Conservation (phyloP, 2,113 vertebrate species). For the Perccottus glenii region DNA sequence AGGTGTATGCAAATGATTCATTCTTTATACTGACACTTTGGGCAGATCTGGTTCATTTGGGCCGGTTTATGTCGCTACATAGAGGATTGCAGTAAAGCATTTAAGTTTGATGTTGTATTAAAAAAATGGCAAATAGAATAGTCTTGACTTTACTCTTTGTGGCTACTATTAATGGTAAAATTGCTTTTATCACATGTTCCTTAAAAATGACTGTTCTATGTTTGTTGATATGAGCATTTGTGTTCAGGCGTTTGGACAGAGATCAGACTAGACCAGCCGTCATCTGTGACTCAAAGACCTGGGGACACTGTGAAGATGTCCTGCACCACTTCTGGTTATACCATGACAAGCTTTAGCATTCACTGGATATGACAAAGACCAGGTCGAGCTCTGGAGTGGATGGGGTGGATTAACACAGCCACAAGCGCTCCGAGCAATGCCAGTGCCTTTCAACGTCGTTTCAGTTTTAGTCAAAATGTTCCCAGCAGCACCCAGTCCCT, state of each 20-base stretch:
- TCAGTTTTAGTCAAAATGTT: constrained; percentile 35
- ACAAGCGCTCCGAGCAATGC: not conserved
- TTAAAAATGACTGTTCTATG: not conserved
- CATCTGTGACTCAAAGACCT: constrained; percentile 24
- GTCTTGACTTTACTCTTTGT: not conserved
- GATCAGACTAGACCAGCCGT: constrained; percentile 17
- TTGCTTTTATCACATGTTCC: not conserved
- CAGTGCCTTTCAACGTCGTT: constrained; percentile 22
- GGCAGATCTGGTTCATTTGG: not conserved
- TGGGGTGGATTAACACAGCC: not conserved
- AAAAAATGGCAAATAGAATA: not conserved
- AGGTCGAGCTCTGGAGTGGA: constrained; percentile 51
- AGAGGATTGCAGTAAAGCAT: not conserved
- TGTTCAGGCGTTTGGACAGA: constrained; percentile 20
- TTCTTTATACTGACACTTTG: not conserved
- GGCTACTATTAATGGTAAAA: not conserved
- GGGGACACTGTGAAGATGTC: constrained; percentile 35
- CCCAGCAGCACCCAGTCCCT: constrained; percentile 42
- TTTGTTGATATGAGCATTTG: not conserved
- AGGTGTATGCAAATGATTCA: not conserved
- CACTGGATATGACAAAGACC: constrained; percentile 40
- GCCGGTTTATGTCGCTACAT: too few species aligned
- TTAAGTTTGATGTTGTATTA: not conserved
- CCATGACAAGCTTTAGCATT: rapidly evolving
- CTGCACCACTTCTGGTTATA: constrained; percentile 16